These are phyloP conservation scores for Megaptera novaeangliae DNA, from an alignment of 2,113 vertebrate species.

Conservation along the genomic window DNA sequence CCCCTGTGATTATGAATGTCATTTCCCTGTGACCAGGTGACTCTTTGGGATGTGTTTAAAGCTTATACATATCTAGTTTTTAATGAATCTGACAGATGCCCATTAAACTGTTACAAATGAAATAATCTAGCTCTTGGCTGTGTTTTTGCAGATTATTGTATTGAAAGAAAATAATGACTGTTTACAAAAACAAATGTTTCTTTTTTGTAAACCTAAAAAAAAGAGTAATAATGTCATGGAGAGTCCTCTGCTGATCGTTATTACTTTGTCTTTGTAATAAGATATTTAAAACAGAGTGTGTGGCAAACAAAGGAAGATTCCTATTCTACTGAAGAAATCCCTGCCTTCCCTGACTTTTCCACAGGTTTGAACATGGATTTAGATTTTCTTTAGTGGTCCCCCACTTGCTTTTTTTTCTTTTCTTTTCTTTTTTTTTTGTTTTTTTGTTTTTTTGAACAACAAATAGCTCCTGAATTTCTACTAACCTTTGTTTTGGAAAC, in stretches of 20 bases:
- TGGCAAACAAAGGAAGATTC: neutral
- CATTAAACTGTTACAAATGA: neutral
- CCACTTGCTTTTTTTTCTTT: neutral
- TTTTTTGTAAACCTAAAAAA: neutral
- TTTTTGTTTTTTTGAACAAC: neutral
- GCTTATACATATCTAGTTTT: neutral
- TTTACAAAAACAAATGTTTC: conserved; percentile 22
- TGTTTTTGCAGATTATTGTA: conserved; percentile 2
- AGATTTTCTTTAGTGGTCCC: neutral
- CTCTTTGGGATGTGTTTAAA: neutral
- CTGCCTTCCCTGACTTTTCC: neutral
- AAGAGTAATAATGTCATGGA: neutral
- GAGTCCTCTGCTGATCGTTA: neutral
- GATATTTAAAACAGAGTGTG: neutral
- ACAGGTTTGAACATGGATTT: neutral
- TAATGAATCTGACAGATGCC: neutral
- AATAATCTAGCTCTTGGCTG: neutral
- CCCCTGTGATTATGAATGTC: neutral
- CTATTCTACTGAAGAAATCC: neutral
- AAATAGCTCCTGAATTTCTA: neutral
- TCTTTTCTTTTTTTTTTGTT: too few species aligned
- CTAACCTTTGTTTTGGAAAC: neutral
- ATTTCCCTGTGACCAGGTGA: neutral
- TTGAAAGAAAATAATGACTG: conserved; percentile 15
- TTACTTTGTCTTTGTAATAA: neutral